These are phyloP conservation scores for Melikaiella ostensackeni DNA, from an alignment of 2,888 invertebrate species.

Conservation along the genomic window DNA sequence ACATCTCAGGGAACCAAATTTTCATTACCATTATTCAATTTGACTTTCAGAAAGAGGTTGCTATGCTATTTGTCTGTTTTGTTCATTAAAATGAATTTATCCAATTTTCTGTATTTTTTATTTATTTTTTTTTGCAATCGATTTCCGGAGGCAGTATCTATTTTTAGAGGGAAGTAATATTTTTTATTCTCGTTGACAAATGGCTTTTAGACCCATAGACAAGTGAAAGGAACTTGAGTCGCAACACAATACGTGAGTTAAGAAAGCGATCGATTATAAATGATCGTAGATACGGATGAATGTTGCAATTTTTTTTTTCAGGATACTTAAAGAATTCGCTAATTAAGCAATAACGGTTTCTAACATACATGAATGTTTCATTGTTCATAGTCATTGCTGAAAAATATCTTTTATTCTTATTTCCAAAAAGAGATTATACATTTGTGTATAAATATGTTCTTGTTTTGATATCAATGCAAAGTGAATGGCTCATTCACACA, in stretches of 20 bases:
- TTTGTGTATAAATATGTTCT: not conserved
- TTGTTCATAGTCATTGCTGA: not conserved
- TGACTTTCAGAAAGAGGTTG: too few species aligned
- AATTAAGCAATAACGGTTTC: not conserved
- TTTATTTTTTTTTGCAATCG: not conserved
- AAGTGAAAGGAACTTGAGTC: constrained; percentile 29
- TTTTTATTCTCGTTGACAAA: constrained; percentile 17
- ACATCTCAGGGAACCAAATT: not conserved
- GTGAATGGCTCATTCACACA: not conserved
- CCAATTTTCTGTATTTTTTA: too few species aligned
- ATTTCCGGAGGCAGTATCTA: constrained; percentile 1
- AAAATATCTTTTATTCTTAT: not conserved
- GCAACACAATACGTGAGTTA: constrained; percentile 27
- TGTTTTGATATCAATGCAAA: not conserved
- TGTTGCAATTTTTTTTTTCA: constrained; percentile 21
- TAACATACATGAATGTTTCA: not conserved
- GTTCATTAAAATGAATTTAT: too few species aligned
- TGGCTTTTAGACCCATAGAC: constrained; percentile 3
- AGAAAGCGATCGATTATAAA: constrained; percentile 37
- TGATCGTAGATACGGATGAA: constrained; percentile 5
- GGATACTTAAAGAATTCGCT: not conserved
- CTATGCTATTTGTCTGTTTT: too few species aligned
- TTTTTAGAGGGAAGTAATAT: not conserved
- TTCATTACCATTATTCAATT: not conserved
- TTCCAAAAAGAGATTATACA: not conserved